Evolutionary conservation across 1,140 invertebrate species (phyloP).

Genomic region (Eriosoma lanigerum): DNA sequence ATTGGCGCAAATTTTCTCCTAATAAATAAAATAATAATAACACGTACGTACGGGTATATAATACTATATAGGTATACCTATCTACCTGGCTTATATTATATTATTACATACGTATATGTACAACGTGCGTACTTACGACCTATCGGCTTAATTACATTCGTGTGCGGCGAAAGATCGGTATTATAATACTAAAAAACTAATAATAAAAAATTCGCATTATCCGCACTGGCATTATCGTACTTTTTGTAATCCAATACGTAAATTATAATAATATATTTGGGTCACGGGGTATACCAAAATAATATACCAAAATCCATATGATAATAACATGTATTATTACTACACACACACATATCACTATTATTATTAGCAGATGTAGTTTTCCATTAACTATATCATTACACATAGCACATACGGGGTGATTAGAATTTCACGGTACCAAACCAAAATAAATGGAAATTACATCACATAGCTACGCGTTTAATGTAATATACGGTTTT

Average conservation of each 20-base stretch:
- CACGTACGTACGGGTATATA: not conserved
- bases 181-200: no score
- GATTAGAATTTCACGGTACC: no score
- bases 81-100: not conserved
- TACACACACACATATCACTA: not conserved
- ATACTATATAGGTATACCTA: no score
- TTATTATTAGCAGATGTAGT: not conserved
- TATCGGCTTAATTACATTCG: conserved; percentile 10
- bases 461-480: no score
- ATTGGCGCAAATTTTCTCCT: not conserved
- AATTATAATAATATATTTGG: conserved; percentile 23
- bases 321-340: conserved; percentile 41
- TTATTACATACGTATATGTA: not conserved
- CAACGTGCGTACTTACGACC: not conserved
- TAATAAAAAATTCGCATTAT: not conserved
- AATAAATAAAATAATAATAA: not conserved
- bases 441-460: no score
- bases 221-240: not conserved
- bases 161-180: not conserved
- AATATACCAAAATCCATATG: conserved; percentile 43
- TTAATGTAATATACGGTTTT: no score
- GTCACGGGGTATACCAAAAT: not conserved
- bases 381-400: conserved; percentile 23
- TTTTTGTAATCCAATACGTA: conserved; percentile 35
- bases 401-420: no score